Evolutionary conservation across 2,113 vertebrate genomes (phyloP).

Genomic region (Pygoscelis adeliae): DNA sequence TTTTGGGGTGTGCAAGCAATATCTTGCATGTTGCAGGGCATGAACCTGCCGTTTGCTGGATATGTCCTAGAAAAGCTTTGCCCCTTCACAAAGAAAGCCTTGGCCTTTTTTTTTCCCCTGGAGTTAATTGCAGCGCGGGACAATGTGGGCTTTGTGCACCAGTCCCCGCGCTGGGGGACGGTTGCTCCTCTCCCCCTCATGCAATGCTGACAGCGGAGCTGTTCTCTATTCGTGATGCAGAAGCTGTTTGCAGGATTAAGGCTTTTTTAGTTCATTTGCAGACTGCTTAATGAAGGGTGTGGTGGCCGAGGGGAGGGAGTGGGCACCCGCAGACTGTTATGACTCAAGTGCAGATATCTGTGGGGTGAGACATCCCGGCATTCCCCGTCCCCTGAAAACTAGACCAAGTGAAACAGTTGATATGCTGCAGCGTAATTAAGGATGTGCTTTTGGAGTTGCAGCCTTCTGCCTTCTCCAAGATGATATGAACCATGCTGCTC

Average conservation of each 20-base stretch:
- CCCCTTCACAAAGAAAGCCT: neutral
- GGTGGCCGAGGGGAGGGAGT: neutral
- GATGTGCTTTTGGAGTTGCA: neutral
- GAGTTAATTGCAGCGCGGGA: neutral
- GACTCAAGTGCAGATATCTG: neutral
- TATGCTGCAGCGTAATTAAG: neutral
- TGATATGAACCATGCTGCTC: neutral
- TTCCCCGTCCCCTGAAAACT: neutral
- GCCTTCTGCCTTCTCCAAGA: neutral
- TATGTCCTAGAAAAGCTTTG: neutral
- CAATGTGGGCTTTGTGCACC: constrained; percentile 39
- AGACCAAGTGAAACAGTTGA: neutral
- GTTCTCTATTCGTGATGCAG: neutral
- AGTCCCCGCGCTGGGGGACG: neutral
- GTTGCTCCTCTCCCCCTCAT: neutral
- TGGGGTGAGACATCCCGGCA: neutral
- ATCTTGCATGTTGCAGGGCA: neutral
- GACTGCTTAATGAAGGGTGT: neutral
- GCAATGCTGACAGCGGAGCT: neutral
- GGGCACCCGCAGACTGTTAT: neutral
- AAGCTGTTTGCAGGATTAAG: neutral
- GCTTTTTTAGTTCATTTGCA: neutral
- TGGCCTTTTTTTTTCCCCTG: neutral
- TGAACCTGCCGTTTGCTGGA: accelerated
- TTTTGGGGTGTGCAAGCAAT: neutral